Conservation (phyloP, 1,140 invertebrate genomes). For the Diorhabda sublineata region DNA sequence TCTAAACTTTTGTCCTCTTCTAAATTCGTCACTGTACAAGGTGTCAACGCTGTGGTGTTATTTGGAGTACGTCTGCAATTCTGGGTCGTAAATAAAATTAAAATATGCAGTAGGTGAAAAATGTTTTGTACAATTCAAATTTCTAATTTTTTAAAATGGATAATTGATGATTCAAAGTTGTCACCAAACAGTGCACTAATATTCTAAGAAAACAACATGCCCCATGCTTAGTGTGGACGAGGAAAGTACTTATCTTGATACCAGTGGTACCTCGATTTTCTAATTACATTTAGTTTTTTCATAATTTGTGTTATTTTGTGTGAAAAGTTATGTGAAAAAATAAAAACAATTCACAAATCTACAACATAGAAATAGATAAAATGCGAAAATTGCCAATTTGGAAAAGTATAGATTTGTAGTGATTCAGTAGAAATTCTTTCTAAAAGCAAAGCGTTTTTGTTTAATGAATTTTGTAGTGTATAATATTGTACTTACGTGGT, state of each 20-base stretch:
- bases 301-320: slow-evolving; percentile 26
- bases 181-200: no score
- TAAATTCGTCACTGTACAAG: no score
- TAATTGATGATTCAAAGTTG: no score
- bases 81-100: no score
- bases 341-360: slow-evolving; percentile 27
- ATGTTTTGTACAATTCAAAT: no score
- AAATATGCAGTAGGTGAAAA: no score
- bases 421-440: not conserved
- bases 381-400: slow-evolving; percentile 21
- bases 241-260: slow-evolving; percentile 46
- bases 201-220: slow-evolving; percentile 34
- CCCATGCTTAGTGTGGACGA: slow-evolving; percentile 46
- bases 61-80: no score
- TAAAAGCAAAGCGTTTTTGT: not conserved
- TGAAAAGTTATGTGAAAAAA: slow-evolving; percentile 17
- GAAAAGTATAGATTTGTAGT: slow-evolving; percentile 4
- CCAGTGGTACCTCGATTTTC: slow-evolving; percentile 37
- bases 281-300: slow-evolving; percentile 7
- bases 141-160: no score
- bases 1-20: no score
- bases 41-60: no score
- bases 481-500: no score
- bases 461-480: no score
- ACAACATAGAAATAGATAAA: slow-evolving; percentile 30